A percentile compares a stretch with the other conserved stretches of the same genome.
Conservation (phyloP, 1,140 invertebrate species). For the Pseudoatta argentina region DNA sequence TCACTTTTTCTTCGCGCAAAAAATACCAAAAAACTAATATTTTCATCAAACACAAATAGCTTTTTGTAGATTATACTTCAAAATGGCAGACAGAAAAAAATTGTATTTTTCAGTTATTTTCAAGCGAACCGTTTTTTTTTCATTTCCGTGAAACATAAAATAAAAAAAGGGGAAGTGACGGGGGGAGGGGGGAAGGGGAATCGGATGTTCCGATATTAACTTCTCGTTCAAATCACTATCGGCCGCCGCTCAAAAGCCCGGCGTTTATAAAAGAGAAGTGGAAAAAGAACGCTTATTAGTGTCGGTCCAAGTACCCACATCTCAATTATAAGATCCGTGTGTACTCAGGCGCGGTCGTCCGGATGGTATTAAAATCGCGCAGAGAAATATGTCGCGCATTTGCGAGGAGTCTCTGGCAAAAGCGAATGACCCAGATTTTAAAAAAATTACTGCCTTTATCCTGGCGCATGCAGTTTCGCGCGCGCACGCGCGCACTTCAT, state of each 20-base stretch:
- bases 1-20: neutral
- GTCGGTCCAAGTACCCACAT: neutral
- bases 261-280: neutral
- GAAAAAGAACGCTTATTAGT: slow-evolving; percentile 17
- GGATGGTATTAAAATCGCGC: slow-evolving; percentile 46
- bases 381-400: slow-evolving; percentile 14
- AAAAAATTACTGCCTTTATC: slow-evolving; percentile 59
- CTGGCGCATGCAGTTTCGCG: neutral
- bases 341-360: neutral
- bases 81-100: neutral
- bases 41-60: neutral
- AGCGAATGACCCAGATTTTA: slow-evolving; percentile 59
- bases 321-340: slow-evolving; percentile 18
- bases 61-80: neutral
- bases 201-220: slow-evolving; percentile 35
- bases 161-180: neutral
- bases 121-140: neutral
- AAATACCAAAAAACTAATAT: neutral
- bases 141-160: neutral
- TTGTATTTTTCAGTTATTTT: slow-evolving; percentile 1
- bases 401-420: neutral
- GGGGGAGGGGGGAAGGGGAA: neutral
- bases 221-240: neutral
- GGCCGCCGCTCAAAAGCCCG: neutral
- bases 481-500: slow-evolving; percentile 18